phyloP scores from a whole-genome alignment of 1,140 invertebrate species.

The Nasonia longicornis region DNA sequence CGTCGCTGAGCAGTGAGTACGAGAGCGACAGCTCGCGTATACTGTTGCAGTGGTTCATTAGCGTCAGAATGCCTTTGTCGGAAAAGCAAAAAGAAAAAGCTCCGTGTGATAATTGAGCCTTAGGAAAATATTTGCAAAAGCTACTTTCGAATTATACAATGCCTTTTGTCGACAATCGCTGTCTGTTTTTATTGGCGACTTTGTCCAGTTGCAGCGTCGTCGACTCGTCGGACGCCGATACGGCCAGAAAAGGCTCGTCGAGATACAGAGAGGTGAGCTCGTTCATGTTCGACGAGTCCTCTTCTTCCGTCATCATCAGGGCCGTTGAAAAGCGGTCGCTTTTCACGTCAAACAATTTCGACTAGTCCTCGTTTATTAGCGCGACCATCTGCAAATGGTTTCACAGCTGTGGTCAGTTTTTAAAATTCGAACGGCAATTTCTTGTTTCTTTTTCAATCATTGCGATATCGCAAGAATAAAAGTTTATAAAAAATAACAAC shows the following conservation, averaged over 20 bases:
- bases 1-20: constrained; percentile 62
- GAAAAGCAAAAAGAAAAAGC: neutral
- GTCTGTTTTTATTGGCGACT: constrained; percentile 53
- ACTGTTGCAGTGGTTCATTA: constrained; percentile 53
- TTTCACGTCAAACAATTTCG: constrained; percentile 47
- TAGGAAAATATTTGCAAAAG: neutral
- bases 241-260: constrained; percentile 46
- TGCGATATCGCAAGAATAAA: too few relatives aligned
- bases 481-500: too few relatives aligned
- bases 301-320: constrained; percentile 46
- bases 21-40: constrained; percentile 63
- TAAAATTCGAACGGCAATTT: too few relatives aligned
- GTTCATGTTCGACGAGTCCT: neutral
- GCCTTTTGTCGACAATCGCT: constrained; percentile 57
- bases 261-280: neutral
- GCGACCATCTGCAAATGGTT: constrained; percentile 34
- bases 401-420: too few relatives aligned
- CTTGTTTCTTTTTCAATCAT: too few relatives aligned
- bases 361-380: constrained; percentile 30
- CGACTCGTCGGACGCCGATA: constrained; percentile 42
- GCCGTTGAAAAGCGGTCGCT: constrained; percentile 47
- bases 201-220: constrained; percentile 51
- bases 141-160: constrained; percentile 4
- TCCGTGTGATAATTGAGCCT: neutral
- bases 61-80: constrained; percentile 55